A percentile compares a stretch with the other conserved stretches of the same genome.
These are phyloP conservation scores for Centropristis striata DNA, from an alignment of 2,113 vertebrate species.

Conservation along the genomic window DNA sequence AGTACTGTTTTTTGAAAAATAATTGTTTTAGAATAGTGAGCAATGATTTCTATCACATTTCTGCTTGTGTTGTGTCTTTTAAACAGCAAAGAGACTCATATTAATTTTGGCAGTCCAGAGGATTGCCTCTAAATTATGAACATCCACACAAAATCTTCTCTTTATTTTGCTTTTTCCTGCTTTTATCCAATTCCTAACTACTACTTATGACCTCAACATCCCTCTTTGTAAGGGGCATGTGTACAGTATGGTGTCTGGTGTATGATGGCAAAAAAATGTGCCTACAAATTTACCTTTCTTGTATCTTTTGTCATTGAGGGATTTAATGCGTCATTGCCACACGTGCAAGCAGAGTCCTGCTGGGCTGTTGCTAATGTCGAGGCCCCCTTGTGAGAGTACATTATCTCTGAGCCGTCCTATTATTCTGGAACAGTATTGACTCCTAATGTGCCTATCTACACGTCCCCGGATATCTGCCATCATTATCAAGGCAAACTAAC, in stretches of 20 bases:
- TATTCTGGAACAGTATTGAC: conserved; percentile 83
- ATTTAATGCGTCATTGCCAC: conserved; percentile 81
- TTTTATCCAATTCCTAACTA: not conserved
- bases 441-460: conserved; percentile 84
- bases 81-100: conserved; percentile 4
- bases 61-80: conserved; percentile 6
- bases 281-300: conserved; percentile 75
- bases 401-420: conserved; percentile 84
- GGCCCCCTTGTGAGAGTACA: conserved; percentile 83
- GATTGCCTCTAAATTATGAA: conserved; percentile 7
- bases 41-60: conserved; percentile 20
- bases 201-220: conserved; percentile 9
- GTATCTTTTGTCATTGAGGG: conserved; percentile 84
- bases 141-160: not conserved
- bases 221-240: conserved; percentile 14
- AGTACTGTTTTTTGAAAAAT: conserved; percentile 14
- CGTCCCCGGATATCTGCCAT: conserved; percentile 71
- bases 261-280: conserved; percentile 62
- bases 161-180: conserved; percentile 15
- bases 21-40: conserved; percentile 38
- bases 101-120: not conserved
- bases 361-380: conserved; percentile 82
- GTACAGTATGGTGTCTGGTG: conserved; percentile 51
- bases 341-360: conserved; percentile 78
- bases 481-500: conserved; percentile 76